phyloP scores from a whole-genome alignment of 2,888 invertebrate genomes.

The Microctonus aethiopoides region DNA sequence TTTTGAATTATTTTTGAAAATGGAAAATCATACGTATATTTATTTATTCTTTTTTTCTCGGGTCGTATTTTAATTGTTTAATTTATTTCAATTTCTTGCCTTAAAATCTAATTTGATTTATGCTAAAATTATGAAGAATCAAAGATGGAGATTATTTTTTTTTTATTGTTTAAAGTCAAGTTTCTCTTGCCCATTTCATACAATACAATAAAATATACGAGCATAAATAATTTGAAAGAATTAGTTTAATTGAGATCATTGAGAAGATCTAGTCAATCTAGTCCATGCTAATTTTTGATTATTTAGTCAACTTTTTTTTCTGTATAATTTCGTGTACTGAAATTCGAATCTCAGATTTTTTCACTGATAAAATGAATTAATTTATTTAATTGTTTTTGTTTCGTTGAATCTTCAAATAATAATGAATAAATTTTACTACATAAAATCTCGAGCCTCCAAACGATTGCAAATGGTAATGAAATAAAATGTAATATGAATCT shows the following conservation, averaged over 20 bases:
- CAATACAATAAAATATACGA: neutral
- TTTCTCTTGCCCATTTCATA: neutral
- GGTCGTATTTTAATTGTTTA: no score
- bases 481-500: constrained; percentile 16
- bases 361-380: neutral
- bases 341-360: constrained; percentile 30
- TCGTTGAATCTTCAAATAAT: neutral
- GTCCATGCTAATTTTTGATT: constrained; percentile 21
- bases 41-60: no score
- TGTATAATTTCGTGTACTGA: neutral
- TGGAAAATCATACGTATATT: no score
- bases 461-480: neutral
- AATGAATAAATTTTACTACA: neutral
- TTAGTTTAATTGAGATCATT: neutral
- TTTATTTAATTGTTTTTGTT: neutral
- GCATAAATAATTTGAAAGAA: neutral
- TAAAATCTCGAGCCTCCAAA: constrained; percentile 29
- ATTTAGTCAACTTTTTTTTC: neutral
- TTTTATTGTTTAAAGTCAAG: neutral
- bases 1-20: no score
- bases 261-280: constrained; percentile 32
- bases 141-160: neutral
- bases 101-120: neutral
- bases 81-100: neutral
- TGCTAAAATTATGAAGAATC: neutral